Evolutionary conservation across 2,113 vertebrate genomes (phyloP).

Genomic region (Centropristis striata): DNA sequence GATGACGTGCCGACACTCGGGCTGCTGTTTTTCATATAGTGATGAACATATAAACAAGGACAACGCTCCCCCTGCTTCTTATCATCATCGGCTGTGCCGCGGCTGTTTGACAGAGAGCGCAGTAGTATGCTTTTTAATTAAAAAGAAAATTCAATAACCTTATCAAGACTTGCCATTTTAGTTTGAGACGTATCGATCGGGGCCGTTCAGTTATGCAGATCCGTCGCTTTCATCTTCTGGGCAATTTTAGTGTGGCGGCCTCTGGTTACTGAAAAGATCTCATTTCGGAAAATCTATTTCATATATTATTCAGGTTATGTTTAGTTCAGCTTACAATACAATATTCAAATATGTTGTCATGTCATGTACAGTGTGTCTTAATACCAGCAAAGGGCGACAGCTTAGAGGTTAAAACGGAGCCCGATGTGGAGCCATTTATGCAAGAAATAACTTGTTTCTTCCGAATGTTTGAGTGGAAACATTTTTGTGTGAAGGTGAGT

Average conservation of each 20-base stretch:
- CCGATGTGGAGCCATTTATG: not conserved
- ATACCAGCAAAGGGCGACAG: slow-evolving; percentile 1
- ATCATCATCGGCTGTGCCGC: slow-evolving; percentile 23
- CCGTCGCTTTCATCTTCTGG: slow-evolving; percentile 74
- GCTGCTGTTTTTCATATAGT: slow-evolving; percentile 42
- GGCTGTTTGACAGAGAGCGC: slow-evolving; percentile 65
- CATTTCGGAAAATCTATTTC: slow-evolving; percentile 74
- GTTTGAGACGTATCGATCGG: slow-evolving; percentile 80
- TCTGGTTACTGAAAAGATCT: slow-evolving; percentile 72
- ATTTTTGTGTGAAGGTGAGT: slow-evolving; percentile 62
- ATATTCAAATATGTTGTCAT: slow-evolving; percentile 47
- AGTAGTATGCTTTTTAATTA: slow-evolving; percentile 83
- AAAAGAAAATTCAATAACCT: slow-evolving; percentile 84
- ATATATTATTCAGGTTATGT: slow-evolving; percentile 72
- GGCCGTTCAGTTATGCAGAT: slow-evolving; percentile 80
- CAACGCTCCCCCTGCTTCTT: slow-evolving; percentile 24
- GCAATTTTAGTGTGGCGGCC: slow-evolving; percentile 58
- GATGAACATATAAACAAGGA: slow-evolving; percentile 67
- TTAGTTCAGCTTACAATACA: slow-evolving; percentile 56
- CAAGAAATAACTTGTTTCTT: no score
- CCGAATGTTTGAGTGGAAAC: no score
- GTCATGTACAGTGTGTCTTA: slow-evolving; percentile 19
- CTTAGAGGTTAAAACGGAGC: not conserved
- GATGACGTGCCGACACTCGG: slow-evolving; percentile 61
- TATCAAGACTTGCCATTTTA: slow-evolving; percentile 83